Evolutionary conservation across 2,888 invertebrate species (phyloP).

Genomic region (Pantelozetes paolii): DNA sequence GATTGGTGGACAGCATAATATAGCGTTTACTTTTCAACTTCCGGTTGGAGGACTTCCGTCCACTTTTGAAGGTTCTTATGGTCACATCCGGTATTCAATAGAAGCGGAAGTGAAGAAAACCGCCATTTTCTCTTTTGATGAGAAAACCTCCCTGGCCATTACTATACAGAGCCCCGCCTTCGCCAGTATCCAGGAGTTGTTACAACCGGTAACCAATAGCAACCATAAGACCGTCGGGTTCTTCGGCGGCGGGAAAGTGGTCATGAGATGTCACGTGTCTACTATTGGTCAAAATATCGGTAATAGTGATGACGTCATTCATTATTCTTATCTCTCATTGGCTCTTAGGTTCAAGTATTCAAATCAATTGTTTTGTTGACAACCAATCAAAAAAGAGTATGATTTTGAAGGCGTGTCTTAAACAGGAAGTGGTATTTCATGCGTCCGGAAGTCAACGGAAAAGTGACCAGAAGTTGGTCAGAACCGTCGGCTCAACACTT

Average conservation of each 20-base stretch:
- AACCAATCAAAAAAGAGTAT: neutral
- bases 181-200: neutral
- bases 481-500: neutral
- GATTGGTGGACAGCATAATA: neutral
- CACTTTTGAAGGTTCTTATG: neutral
- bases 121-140: neutral
- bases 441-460: neutral
- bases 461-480: neutral
- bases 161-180: neutral
- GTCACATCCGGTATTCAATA: neutral
- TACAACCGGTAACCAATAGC: neutral
- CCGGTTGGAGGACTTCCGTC: neutral
- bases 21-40: neutral
- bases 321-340: neutral
- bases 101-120: neutral
- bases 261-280: neutral
- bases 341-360: neutral
- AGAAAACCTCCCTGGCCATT: neutral
- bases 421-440: neutral
- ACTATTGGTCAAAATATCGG: neutral
- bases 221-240: neutral
- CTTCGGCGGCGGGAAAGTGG: neutral
- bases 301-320: neutral
- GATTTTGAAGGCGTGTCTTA: constrained; percentile 12
- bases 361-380: neutral